Evolutionary conservation across 2,888 invertebrate species (phyloP), one percentile per base, ranked within the genome.

Genomic region (Agonopterix subpropinquella): DNA sequence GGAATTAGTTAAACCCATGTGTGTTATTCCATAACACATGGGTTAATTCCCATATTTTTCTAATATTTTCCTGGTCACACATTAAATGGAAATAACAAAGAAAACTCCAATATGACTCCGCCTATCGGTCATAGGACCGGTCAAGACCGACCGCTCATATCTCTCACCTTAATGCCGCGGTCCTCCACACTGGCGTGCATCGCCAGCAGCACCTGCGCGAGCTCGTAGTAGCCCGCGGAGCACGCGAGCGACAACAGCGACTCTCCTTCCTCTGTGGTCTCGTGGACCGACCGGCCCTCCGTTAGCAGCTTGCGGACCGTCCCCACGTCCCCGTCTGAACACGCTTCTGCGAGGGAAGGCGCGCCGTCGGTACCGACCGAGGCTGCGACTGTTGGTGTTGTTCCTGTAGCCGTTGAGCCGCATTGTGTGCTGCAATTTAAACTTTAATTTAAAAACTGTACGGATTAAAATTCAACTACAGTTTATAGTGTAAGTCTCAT

Each of bases 111-210:
- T 28, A 5, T 28, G 4, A 28, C 28, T 28, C 28, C 28, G 28
- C 28, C 28, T 13, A 28, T 28, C 28, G 28, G 28, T 28, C 28
- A 28, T 28, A 28, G 28, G n/a, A n/a, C n/a, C n/a, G n/a, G n/a
- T n/a, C n/a, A n/a, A n/a, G n/a, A 4, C 4, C 18, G 1, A 28
- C 28, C 28, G 28, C 28, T 28, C 18, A 18, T 28, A 28, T 28
- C 28, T 28, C 48, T 54, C 37, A 87, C 87, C 89, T 98, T 98
- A 79, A 97, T 96, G 53, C 98, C 98, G 54, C 98, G 92, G 82
- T 98, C 98, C 85, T 99, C 98, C 51, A 98, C 97, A 87, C 97
- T 98, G 53, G 98, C 98, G 79, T 97, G 96, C 97, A 98, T 98
- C 48, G 98, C 97, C 68, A 98, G 89, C 69, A 99, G 89, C 70